These are phyloP conservation scores for Uria lomvia DNA, from an alignment of 2,113 vertebrate genomes.

Conservation along the genomic window DNA sequence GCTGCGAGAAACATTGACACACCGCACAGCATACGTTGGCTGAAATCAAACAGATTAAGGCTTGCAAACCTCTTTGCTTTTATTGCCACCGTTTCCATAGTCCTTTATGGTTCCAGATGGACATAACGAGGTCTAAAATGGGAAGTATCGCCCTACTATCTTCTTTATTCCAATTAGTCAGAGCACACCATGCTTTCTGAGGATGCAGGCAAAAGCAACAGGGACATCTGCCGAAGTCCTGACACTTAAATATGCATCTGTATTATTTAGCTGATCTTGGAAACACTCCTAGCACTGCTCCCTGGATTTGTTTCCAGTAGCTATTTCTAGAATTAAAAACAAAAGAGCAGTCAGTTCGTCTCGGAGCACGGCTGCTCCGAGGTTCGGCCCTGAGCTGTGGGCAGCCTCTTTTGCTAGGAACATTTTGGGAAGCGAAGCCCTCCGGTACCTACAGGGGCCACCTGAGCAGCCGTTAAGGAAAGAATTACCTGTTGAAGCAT, in stretches of 20 bases:
- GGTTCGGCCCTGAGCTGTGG: neutral
- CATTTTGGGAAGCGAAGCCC: neutral
- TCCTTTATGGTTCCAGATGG: neutral
- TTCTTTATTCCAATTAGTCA: neutral
- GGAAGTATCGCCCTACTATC: neutral
- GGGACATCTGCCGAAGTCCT: constrained; percentile 32
- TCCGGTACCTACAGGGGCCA: rapidly evolving
- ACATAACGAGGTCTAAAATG: neutral
- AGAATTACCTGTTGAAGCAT: constrained; percentile 97
- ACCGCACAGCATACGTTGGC: rapidly evolving
- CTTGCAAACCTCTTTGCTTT: neutral
- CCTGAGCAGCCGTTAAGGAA: neutral
- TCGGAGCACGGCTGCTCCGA: neutral
- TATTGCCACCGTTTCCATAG: neutral
- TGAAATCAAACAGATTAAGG: neutral
- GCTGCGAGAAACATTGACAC: neutral
- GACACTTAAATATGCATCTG: constrained; percentile 51
- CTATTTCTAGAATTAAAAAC: constrained; percentile 46
- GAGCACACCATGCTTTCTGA: neutral
- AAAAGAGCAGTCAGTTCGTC: neutral
- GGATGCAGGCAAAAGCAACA: neutral
- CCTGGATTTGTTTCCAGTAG: constrained; percentile 34
- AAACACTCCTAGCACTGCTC: constrained; percentile 28
- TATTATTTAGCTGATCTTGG: constrained; percentile 16
- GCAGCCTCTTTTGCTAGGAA: neutral